Conservation (phyloP, 92 coral and sea anemone species). For the Phymanthus crucifer region DNA sequence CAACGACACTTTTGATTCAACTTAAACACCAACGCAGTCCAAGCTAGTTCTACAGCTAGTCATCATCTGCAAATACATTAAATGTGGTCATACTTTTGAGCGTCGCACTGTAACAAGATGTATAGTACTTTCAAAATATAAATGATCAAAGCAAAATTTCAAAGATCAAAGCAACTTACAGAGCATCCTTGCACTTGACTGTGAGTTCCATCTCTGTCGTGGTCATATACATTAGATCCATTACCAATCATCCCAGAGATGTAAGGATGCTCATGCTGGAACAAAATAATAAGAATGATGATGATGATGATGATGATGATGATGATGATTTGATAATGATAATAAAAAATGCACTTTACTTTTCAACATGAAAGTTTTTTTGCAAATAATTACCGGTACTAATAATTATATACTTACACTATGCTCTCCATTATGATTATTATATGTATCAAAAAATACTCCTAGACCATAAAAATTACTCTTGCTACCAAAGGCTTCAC, state of each 20-base stretch:
- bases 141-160: no score
- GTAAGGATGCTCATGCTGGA: conserved; percentile 94
- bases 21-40: no score
- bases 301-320: no score
- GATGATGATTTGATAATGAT: no score
- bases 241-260: conserved; percentile 93
- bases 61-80: no score
- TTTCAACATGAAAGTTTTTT: no score
- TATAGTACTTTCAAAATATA: no score
- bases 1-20: no score
- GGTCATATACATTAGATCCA: conserved; percentile 82
- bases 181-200: conserved; percentile 94
- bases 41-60: no score
- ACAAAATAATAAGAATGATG: background rate
- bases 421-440: conserved; percentile 95
- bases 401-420: conserved; percentile 56
- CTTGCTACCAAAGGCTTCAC: conserved; percentile 88
- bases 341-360: no score
- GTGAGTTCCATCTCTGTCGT: conserved; percentile 95
- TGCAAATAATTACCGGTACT: no score
- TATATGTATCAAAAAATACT: conserved; percentile 91
- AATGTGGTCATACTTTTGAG: no score
- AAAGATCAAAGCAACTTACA: conserved; percentile 53
- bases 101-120: background rate
- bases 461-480: conserved; percentile 91